Base-by-base conservation (phyloP, 2,797 vertebrate species). In the Cryptoprocta ferox region DNA sequence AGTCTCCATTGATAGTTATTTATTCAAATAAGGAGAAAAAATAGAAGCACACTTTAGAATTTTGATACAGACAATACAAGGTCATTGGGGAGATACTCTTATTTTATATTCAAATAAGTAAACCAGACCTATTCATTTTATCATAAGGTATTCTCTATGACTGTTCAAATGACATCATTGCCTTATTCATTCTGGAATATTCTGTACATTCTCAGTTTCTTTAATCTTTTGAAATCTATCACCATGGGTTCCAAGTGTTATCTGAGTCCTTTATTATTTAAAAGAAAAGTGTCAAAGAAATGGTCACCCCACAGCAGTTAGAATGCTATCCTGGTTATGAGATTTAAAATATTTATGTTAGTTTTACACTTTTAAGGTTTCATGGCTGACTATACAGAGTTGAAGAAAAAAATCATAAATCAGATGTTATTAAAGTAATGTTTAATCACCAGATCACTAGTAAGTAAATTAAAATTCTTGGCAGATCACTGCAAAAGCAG, bases 1-100 rank as follows among this genome's bases (percentile, higher is more conserved):
- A 91, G 79, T 56, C 11, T 97, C 78, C 81, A 45, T 82, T 97
- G 92, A 97, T 39, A 85, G 53, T 28, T 95, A 65, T 94, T 95
- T 92, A 53, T 91, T 96, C 66, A 94, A 95, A 83, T 86, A 63
- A 83, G 1, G 0, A 45, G 7, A 6, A n/a, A 21, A 42, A 95
- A 59, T 13, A 73, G 28, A 89, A 97, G 80, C 35, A 84, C 15
- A 89, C 95, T 93, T 93, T 82, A 97, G 39, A 73, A 84, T 45
- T 93, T 93, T 95, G 66, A 83, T 84, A 95, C 18, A 5, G 56
- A 78, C 5, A 78, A 78, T 37, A 65, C 45, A 95, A 87, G n/a
- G 18, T 48, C 42, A 83, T 70, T 76, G 37, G 21, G 8, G 42
- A 66, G 24, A 95, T 8, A 6, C 42, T 37, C 48, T 10, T 26